phyloP scores from a whole-genome alignment of 2,888 invertebrate genomes.

The Diloba caeruleocephala region DNA sequence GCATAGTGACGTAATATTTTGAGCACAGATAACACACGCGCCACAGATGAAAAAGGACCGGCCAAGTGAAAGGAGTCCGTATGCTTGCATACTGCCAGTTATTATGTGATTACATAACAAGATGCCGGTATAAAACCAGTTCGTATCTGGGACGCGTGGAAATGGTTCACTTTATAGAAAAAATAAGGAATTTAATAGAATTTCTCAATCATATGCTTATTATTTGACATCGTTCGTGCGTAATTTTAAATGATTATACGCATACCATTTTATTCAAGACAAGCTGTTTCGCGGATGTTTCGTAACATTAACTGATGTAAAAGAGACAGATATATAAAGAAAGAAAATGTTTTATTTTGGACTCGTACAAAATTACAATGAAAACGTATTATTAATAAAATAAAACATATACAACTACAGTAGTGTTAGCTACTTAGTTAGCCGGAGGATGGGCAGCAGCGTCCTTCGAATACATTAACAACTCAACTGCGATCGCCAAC shows the following conservation, averaged over 20 bases:
- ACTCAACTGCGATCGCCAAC: no score
- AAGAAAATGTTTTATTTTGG: no score
- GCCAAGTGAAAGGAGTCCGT: constrained; percentile 70
- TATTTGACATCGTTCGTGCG: constrained; percentile 24
- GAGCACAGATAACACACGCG: constrained; percentile 52
- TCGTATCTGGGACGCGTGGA: constrained; percentile 50
- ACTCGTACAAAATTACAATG: no score
- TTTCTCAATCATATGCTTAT: constrained; percentile 16
- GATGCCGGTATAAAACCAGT: constrained; percentile 56
- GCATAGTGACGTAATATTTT: constrained; percentile 37
- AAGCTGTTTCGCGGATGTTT: no score
- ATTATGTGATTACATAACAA: constrained; percentile 63
- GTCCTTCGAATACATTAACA: no score
- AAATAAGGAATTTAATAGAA: constrained; percentile 25
- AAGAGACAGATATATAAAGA: no score
- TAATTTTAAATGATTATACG: constrained; percentile 12
- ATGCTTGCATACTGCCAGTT: constrained; percentile 55
- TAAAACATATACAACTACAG: no score
- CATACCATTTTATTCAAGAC: neutral
- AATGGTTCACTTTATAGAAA: constrained; percentile 43
- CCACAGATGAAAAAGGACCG: constrained; percentile 71
- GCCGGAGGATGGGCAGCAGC: no score
- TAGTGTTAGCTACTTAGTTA: no score
- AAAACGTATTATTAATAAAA: no score
- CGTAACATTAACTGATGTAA: no score